Evolutionary conservation across 1,140 invertebrate genomes (phyloP).

Genomic region (Globodera ellingtonae): DNA sequence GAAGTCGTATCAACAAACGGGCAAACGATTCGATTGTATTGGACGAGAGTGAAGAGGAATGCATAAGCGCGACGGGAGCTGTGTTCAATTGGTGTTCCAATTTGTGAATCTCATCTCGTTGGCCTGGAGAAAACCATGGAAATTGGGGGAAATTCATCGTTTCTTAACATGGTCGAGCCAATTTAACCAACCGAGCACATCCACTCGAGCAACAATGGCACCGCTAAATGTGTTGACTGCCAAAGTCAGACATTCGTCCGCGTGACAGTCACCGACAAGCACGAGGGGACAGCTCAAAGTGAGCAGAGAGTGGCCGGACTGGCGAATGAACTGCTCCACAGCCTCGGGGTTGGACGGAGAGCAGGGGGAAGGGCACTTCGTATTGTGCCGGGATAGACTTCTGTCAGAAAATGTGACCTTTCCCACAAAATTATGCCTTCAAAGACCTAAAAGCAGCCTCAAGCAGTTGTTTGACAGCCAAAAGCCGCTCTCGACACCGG

Average conservation of each 20-base stretch:
- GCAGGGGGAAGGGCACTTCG: background rate
- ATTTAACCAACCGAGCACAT: slow-evolving; percentile 23
- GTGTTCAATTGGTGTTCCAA: slow-evolving; percentile 31
- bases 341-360: background rate
- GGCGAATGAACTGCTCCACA: slow-evolving; percentile 67
- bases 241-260: slow-evolving; percentile 33
- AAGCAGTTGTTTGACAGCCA: slow-evolving; percentile 76
- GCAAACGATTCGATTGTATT: background rate
- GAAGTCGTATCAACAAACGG: slow-evolving; percentile 25
- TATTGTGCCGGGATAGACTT: background rate
- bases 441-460: slow-evolving; percentile 72
- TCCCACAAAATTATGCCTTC: background rate
- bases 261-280: slow-evolving; percentile 8
- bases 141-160: background rate
- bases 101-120: slow-evolving; percentile 21
- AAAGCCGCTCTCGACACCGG: slow-evolving; percentile 79
- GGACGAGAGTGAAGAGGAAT: background rate
- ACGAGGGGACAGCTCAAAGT: slow-evolving; percentile 37
- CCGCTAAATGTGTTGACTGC: slow-evolving; percentile 46
- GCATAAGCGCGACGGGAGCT: background rate
- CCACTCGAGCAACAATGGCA: slow-evolving; percentile 40
- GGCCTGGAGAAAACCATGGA: background rate
- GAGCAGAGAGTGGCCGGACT: slow-evolving; percentile 40
- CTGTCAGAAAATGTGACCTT: background rate
- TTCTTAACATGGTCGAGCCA: too few relatives aligned